Evolutionary conservation across 2,888 invertebrate species (phyloP), one percentile per base, ranked within the genome.

Genomic region (Nemurella pictetii): DNA sequence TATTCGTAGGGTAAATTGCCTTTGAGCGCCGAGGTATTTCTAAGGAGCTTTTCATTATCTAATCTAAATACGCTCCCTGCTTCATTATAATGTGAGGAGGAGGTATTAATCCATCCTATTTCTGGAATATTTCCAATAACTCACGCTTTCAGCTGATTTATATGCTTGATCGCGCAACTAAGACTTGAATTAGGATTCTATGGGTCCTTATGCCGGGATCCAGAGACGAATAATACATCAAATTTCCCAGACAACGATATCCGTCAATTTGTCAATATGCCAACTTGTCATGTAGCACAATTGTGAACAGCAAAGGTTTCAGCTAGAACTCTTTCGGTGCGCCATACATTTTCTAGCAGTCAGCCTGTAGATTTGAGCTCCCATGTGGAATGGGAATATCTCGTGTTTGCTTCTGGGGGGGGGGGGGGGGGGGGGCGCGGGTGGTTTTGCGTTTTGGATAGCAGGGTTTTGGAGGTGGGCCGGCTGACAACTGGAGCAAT

Each of bases 311-410:
- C n/a, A n/a, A n/a, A n/a, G n/a, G n/a, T 55, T 7, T 12, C 15
- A 2, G 12, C 55, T 20, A 55, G 9, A 20, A 12, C n/a, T n/a
- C 20, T 20, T 55, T 55, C 20, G 55, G 55, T 55, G 20, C 20
- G 55, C 1, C 55, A 55, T 55, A 12, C 55, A 55, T 55, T 55
- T 12, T 20, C 55, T 20, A 20, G 55, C 55, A 55, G 55, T 55
- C 55, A 20, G 55, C 55, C 12, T 55, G 5, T 55, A 55, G 55
- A 20, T 20, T 20, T 55, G 27, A 26, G 26, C 26, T 9, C 75
- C 27, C 75, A 4, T 12, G 75, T 12, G 75, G 26, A 75, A 75
- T 75, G 75, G 75, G 75, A 26, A 75, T 75, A 75, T 75, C 75
- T 27, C 27, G 75, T 75, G 75, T 75, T 75, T 75, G 75, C 75